Percentiles rank a stretch among this genome's conserved stretches.
Evolutionary conservation across 2,888 invertebrate species (phyloP).

Genomic region (Netelia virgata): DNA sequence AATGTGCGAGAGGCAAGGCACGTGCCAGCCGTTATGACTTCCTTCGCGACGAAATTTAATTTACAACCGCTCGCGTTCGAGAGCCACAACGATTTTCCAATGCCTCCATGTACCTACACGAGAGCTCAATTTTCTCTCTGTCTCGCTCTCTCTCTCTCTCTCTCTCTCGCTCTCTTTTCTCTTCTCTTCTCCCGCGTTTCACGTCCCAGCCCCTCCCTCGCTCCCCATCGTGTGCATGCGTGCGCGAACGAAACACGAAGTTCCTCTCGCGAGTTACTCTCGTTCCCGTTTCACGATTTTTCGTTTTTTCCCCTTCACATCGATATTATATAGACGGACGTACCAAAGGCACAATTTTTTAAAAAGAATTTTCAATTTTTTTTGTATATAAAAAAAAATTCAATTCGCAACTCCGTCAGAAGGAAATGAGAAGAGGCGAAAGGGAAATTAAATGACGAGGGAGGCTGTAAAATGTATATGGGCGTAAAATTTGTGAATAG

Average conservation of each 20-base stretch:
- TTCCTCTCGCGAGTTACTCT: not conserved
- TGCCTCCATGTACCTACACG: not conserved
- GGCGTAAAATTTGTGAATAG: no score
- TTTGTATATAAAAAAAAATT: no score
- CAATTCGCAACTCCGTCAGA: no score
- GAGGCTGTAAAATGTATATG: not conserved
- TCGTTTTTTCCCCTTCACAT: not conserved
- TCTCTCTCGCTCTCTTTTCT: conserved; percentile 13
- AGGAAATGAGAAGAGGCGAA: no score
- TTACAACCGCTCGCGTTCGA: conserved; percentile 74
- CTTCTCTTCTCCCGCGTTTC: not conserved
- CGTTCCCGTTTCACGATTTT: not conserved
- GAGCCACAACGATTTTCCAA: conserved; percentile 19
- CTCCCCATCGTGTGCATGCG: not conserved
- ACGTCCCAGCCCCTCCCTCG: no score
- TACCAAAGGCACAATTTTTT: no score
- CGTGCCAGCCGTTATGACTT: conserved; percentile 80
- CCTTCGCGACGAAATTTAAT: conserved; percentile 78
- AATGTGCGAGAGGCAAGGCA: conserved; percentile 71
- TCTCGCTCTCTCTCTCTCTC: conserved; percentile 19
- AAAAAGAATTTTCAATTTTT: no score
- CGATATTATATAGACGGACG: no score
- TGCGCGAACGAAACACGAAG: conserved; percentile 13
- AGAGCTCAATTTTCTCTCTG: conserved; percentile 36
- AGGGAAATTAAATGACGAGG: not conserved